phyloP scores from a whole-genome alignment of 1,140 invertebrate species.

The Bathynomus jamesi region DNA sequence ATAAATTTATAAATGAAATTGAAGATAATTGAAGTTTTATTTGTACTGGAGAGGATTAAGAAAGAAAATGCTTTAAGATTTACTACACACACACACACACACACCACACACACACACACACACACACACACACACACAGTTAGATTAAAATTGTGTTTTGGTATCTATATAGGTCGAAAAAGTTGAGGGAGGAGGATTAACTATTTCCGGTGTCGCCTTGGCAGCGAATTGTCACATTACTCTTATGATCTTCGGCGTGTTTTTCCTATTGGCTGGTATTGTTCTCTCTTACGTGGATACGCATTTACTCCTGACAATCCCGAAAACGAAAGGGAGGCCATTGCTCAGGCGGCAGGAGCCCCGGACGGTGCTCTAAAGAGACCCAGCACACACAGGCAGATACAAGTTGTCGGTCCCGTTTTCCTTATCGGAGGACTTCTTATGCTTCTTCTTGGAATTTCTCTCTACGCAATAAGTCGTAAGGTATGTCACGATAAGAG shows the following conservation, averaged over 20 bases:
- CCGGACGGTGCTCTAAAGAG: not conserved
- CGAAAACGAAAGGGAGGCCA: not conserved
- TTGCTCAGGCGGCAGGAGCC: not conserved
- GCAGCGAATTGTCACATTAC: constrained; percentile 26
- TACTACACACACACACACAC: too few species aligned
- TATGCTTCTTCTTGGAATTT: constrained; percentile 14
- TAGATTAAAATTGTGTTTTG: not conserved
- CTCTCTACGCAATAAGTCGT: constrained; percentile 14
- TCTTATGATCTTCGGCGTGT: constrained; percentile 22
- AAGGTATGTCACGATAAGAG: too few species aligned
- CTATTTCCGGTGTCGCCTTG: constrained; percentile 22
- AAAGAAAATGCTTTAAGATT: too few species aligned
- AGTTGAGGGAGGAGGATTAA: constrained; percentile 23
- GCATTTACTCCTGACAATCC: constrained; percentile 5
- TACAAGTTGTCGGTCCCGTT: constrained; percentile 18
- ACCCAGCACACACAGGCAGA: constrained; percentile 5
- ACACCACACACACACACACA: too few species aligned
- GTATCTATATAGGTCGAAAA: constrained; percentile 19
- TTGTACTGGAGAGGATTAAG: too few species aligned
- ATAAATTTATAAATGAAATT: too few species aligned
- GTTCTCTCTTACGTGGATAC: constrained; percentile 26
- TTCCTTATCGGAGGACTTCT: constrained; percentile 19
- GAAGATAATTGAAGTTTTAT: too few species aligned
- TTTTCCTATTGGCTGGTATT: constrained; percentile 25
- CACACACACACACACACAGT: too few species aligned